Evolutionary conservation across 2,888 invertebrate genomes (phyloP).

Genomic region (Megamerina dolium): DNA sequence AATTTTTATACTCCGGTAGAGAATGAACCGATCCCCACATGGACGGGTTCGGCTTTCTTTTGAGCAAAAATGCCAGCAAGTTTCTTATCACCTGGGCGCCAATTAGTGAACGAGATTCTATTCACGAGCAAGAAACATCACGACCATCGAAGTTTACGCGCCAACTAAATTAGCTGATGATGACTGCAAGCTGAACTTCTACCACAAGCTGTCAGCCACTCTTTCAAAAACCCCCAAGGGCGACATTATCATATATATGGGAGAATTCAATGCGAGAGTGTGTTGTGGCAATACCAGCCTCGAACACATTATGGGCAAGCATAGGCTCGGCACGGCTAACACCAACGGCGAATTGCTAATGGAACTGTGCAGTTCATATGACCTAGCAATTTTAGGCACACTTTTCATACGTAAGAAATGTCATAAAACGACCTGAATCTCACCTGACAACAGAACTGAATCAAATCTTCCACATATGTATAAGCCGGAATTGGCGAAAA

Average conservation of each 20-base stretch:
- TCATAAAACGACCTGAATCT: slow-evolving; percentile 6
- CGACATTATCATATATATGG: slow-evolving; percentile 1
- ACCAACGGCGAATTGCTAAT: background rate
- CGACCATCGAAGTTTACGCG: background rate
- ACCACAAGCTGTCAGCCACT: background rate
- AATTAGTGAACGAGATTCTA: too few species aligned
- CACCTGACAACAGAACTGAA: background rate
- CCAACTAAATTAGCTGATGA: slow-evolving; percentile 4
- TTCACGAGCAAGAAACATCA: slow-evolving; percentile 3
- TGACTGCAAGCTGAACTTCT: slow-evolving; percentile 2
- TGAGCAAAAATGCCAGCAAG: too few species aligned
- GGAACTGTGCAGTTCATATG: slow-evolving; percentile 1
- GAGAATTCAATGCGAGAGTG: too few species aligned
- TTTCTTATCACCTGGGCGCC: too few species aligned
- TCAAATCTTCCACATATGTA: slow-evolving; percentile 4
- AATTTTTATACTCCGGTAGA: slow-evolving; percentile 4
- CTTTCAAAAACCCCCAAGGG: background rate
- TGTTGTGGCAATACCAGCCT: too few species aligned
- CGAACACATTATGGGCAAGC: too few species aligned
- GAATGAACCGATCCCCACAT: background rate
- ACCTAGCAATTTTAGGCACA: background rate
- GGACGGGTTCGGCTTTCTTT: slow-evolving; percentile 1
- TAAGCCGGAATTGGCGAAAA: background rate
- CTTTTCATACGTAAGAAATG: slow-evolving; percentile 2
- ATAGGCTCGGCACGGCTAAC: slow-evolving; percentile 1